phyloP scores from a whole-genome alignment of 2,888 invertebrate species.

The Tolmerus cingulatus region DNA sequence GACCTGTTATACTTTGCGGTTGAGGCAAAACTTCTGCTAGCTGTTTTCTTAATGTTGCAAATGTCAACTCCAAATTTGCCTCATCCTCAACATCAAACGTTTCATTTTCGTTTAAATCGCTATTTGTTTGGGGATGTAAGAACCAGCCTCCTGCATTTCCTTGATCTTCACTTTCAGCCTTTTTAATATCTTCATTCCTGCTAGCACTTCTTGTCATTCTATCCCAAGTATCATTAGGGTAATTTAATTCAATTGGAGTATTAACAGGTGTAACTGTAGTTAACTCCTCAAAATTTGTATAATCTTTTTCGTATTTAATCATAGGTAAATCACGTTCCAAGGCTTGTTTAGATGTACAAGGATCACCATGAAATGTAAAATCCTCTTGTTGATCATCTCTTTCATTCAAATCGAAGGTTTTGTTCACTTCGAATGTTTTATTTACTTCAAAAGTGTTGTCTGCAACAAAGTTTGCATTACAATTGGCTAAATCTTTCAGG shows the following conservation, averaged over 20 bases:
- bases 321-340: constrained; percentile 49
- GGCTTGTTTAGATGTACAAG: constrained; percentile 49
- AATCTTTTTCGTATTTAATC: constrained; percentile 51
- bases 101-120: constrained; percentile 36
- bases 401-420: constrained; percentile 44
- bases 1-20: constrained; percentile 47
- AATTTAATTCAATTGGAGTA: constrained; percentile 52
- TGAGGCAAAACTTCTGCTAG: constrained; percentile 51
- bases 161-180: neutral
- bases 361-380: constrained; percentile 46
- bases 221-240: constrained; percentile 51
- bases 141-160: constrained; percentile 49
- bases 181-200: neutral
- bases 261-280: constrained; percentile 52
- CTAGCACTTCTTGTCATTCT: constrained; percentile 46
- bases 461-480: constrained; percentile 37
- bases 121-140: constrained; percentile 49
- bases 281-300: constrained; percentile 50
- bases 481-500: neutral
- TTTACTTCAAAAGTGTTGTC: constrained; percentile 47
- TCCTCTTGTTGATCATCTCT: neutral
- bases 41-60: constrained; percentile 51
- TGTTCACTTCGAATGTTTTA: constrained; percentile 46
- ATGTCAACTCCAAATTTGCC: constrained; percentile 49
- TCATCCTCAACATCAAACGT: constrained; percentile 49